These are phyloP conservation scores for Melipona quadrifasciata DNA, from an alignment of 1,140 invertebrate genomes.

Conservation along the genomic window DNA sequence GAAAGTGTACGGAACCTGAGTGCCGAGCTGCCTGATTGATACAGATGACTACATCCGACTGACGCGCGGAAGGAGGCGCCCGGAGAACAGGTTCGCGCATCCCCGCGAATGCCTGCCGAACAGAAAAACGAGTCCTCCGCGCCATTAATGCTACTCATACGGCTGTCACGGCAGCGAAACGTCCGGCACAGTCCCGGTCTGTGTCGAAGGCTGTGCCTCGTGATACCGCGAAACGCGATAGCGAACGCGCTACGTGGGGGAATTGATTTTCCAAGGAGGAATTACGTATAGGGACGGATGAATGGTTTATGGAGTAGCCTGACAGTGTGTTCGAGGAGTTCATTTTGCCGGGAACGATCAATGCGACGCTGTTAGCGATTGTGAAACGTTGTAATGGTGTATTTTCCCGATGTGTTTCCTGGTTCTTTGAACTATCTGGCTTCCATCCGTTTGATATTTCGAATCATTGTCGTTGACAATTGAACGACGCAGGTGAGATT, in stretches of 20 bases:
- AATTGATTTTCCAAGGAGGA: constrained; percentile 5
- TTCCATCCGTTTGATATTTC: not conserved
- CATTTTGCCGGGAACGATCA: not conserved
- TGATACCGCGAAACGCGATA: not conserved
- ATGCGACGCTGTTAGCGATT: not conserved
- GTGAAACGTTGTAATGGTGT: not conserved
- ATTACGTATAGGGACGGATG: not conserved
- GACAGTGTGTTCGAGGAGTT: not conserved
- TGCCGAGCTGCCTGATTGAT: constrained; percentile 71
- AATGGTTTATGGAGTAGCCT: constrained; percentile 7
- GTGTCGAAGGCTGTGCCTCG: not conserved
- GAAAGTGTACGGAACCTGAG: constrained; percentile 63
- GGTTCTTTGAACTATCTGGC: not conserved
- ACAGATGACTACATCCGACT: constrained; percentile 75
- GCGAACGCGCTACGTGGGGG: no score
- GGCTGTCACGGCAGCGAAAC: constrained; percentile 35
- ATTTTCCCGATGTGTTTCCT: not conserved
- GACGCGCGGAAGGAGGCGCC: constrained; percentile 61
- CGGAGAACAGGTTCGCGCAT: constrained; percentile 72
- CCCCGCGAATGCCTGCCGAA: constrained; percentile 19
- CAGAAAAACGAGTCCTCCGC: constrained; percentile 48
- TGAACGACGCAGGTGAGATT: no score
- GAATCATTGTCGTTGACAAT: not conserved
- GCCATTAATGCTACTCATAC: constrained; percentile 39
- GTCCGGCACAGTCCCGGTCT: no score